Base-by-base conservation (phyloP, 2,888 invertebrate species). In the Petrolisthes manimaculis region DNA sequence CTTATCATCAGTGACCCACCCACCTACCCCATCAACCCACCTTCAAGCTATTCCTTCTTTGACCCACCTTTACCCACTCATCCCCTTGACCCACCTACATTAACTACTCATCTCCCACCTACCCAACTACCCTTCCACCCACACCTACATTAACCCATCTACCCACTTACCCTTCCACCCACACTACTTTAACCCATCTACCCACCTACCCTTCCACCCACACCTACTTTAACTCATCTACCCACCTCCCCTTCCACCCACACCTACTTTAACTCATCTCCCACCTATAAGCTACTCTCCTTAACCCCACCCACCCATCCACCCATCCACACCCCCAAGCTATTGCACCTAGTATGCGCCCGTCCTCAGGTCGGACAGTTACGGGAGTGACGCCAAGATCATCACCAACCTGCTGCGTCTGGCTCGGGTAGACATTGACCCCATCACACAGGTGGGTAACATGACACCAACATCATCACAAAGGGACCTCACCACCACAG, bases 361-460 rank as follows among this genome's bases (percentile, higher is more conserved):
- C 51, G 37, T 54, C 83, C 78, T 56, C 87, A 90, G 89, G 83
- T 85, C 88, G 14, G 83, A 87, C 69, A 90, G 84, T 83, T 90
- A 90, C 61, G 89, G 89, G 14, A 90, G 85, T 21, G 89, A 90
- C 77, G 89, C 87, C 54, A 88, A 90, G 77, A 90, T 90, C 21
- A 79, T 90, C 51, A 90, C 87, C 8, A 90, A 88, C 55, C 74
- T 90, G 12, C 85, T 90, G 51, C 88, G 86, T 3, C 83, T 90
- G 37, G 69, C 88, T n/a, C 84, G 75, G 9, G 83, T 86, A 51
- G 87, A 89, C 37, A 86, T 86, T 24, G 83, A 86, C 14, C 89
- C 86, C 56, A 24, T 88, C 4, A 18, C 84, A 24, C 88, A 88
- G 79, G 61, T 88, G 55, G 53, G 74, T 54, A 79, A 79, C 53